These are phyloP conservation scores for Xyliphius kryptos DNA, from an alignment of 2,113 vertebrate genomes.

Conservation along the genomic window DNA sequence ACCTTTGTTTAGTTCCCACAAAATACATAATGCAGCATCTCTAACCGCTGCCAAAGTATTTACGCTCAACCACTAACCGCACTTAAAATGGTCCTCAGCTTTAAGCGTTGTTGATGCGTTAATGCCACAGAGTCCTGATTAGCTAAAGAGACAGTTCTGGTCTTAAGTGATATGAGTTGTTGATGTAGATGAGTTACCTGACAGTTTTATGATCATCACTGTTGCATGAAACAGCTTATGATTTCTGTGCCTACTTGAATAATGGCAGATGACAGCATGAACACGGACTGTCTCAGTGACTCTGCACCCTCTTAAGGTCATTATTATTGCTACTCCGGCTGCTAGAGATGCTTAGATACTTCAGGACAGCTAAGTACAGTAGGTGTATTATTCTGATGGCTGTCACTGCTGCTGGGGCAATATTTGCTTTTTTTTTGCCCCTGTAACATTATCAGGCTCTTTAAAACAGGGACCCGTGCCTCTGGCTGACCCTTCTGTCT, in stretches of 20 bases:
- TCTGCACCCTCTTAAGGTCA: too few relatives aligned
- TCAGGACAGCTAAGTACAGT: slow-evolving; percentile 26
- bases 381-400: slow-evolving; percentile 34
- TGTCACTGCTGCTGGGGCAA: slow-evolving; percentile 39
- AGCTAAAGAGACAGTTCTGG: slow-evolving; percentile 20
- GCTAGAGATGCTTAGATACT: too few relatives aligned
- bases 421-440: slow-evolving; percentile 40
- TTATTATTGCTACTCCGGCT: too few relatives aligned
- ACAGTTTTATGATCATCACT: too few relatives aligned
- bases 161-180: slow-evolving; percentile 11
- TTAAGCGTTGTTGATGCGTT: slow-evolving; percentile 23
- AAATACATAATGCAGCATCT: slow-evolving; percentile 45
- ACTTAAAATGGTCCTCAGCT: slow-evolving; percentile 31
- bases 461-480: slow-evolving; percentile 64
- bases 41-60: slow-evolving; percentile 39
- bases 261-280: slow-evolving; percentile 1
- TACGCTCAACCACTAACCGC: slow-evolving; percentile 36
- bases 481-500: slow-evolving; percentile 66
- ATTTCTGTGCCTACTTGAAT: too few relatives aligned
- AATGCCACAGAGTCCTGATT: slow-evolving; percentile 12
- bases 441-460: slow-evolving; percentile 63
- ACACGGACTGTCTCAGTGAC: too few relatives aligned
- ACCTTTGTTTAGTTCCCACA: slow-evolving; percentile 41
- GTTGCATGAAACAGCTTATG: too few relatives aligned
- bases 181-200: too few relatives aligned